Conservation (phyloP, 2,113 vertebrate genomes). For the Phrynosoma platyrhinos region DNA sequence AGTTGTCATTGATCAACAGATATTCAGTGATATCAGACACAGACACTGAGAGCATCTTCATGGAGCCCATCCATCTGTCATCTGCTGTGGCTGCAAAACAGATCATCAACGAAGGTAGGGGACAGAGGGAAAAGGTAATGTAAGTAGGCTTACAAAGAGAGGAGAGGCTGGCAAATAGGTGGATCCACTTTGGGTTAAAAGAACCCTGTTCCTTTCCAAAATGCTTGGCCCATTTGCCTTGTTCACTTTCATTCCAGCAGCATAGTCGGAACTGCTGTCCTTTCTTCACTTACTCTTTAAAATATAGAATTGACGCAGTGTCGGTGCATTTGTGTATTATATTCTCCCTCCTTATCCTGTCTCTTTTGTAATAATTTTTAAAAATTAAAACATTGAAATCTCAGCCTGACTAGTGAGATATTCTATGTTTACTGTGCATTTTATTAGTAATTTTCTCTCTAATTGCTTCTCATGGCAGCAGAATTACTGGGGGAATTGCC, state of each 20-base stretch:
- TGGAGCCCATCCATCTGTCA: constrained; percentile 97
- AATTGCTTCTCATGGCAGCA: background rate
- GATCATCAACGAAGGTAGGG: constrained; percentile 93
- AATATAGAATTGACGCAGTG: background rate
- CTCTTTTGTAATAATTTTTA: background rate
- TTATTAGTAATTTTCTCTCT: background rate
- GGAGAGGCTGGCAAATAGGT: background rate
- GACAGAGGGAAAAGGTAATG: background rate
- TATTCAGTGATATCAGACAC: constrained; percentile 88
- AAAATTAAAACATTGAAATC: background rate
- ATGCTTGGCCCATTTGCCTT: background rate
- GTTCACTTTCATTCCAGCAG: background rate
- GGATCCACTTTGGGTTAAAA: background rate
- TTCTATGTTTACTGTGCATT: background rate
- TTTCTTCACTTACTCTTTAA: background rate
- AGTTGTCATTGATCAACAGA: constrained; percentile 74
- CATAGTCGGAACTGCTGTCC: background rate
- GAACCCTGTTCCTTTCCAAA: background rate
- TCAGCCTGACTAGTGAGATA: background rate
- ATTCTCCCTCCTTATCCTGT: background rate
- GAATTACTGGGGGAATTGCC: background rate
- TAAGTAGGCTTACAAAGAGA: background rate
- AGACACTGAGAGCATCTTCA: constrained; percentile 93
- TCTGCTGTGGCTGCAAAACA: constrained; percentile 91
- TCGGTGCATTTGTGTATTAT: background rate